Conservation (phyloP, 2,888 invertebrate species). For the Calliopum simillimum region DNA sequence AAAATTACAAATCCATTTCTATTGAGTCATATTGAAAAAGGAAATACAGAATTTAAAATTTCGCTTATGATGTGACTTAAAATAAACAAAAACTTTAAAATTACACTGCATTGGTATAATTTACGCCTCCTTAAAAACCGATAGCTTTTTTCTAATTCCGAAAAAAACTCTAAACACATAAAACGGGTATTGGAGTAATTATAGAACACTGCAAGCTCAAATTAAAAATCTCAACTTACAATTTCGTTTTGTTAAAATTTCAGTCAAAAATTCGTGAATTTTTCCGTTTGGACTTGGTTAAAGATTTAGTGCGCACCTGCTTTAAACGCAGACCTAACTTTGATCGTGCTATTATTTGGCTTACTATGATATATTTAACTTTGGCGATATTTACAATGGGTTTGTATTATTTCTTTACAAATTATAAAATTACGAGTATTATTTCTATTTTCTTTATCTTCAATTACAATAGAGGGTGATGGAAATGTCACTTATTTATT, state of each 20-base stretch:
- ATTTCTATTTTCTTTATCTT: not conserved
- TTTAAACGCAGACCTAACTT: constrained; percentile 60
- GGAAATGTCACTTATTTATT: constrained; percentile 70
- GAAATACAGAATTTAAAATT: too few species aligned
- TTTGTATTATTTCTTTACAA: constrained; percentile 34
- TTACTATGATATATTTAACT: constrained; percentile 62
- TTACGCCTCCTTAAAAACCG: too few species aligned
- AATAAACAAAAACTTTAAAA: too few species aligned
- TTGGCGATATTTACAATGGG: constrained; percentile 63
- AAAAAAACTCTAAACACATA: too few species aligned
- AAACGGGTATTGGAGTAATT: too few species aligned
- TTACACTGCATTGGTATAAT: too few species aligned
- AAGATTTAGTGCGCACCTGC: constrained; percentile 62
- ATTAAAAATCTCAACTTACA: not conserved
- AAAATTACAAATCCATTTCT: too few species aligned
- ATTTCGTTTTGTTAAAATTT: constrained; percentile 31
- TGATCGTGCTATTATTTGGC: constrained; percentile 65
- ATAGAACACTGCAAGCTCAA: not conserved
- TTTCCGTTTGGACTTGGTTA: constrained; percentile 62
- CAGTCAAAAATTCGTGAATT: constrained; percentile 62
- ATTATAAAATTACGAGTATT: too few species aligned
- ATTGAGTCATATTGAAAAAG: too few species aligned
- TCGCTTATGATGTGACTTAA: too few species aligned
- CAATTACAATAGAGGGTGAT: constrained; percentile 57
- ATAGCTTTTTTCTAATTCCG: too few species aligned